Percentiles rank a stretch among this genome's conserved stretches.
These are phyloP conservation scores for Pseudomyrmex pallidus DNA, from an alignment of 1,140 invertebrate genomes.

Conservation along the genomic window DNA sequence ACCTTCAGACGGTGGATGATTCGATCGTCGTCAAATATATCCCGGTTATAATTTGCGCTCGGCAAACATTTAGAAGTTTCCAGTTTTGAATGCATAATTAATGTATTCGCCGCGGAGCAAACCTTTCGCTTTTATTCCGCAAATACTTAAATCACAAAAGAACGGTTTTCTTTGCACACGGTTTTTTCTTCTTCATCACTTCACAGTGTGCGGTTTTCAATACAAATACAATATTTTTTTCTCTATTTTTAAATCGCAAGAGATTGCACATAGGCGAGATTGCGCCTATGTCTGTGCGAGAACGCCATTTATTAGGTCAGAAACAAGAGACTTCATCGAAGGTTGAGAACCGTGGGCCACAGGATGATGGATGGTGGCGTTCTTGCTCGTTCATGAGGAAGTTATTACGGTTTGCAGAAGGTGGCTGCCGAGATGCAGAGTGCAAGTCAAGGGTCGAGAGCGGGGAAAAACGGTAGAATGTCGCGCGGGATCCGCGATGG, in stretches of 20 bases:
- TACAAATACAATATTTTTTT: too few relatives aligned
- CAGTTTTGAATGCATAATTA: slow-evolving; percentile 19
- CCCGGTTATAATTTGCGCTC: not conserved
- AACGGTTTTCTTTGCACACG: not conserved
- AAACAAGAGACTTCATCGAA: slow-evolving; percentile 40
- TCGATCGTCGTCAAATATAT: not conserved
- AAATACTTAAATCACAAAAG: too few relatives aligned
- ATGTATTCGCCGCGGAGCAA: not conserved
- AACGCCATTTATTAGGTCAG: slow-evolving; percentile 39
- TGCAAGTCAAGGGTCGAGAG: slow-evolving; percentile 39
- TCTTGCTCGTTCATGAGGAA: slow-evolving; percentile 76
- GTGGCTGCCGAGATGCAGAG: slow-evolving; percentile 45
- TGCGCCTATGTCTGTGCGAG: too few relatives aligned
- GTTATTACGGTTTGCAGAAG: slow-evolving; percentile 74
- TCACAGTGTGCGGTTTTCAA: not conserved
- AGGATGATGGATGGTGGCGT: slow-evolving; percentile 75
- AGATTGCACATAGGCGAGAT: not conserved
- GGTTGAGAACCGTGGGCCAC: slow-evolving; percentile 70
- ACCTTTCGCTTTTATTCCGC: too few relatives aligned
- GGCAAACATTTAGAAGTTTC: slow-evolving; percentile 14
- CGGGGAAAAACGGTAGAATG: slow-evolving; percentile 62
- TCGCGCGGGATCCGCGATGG: slow-evolving; percentile 55
- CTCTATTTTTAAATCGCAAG: not conserved
- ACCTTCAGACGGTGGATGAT: not conserved
- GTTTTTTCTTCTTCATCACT: not conserved